Evolutionary conservation across 1,140 invertebrate species (phyloP), one percentile per base, ranked within the genome.

Genomic region (Myzus persicae): DNA sequence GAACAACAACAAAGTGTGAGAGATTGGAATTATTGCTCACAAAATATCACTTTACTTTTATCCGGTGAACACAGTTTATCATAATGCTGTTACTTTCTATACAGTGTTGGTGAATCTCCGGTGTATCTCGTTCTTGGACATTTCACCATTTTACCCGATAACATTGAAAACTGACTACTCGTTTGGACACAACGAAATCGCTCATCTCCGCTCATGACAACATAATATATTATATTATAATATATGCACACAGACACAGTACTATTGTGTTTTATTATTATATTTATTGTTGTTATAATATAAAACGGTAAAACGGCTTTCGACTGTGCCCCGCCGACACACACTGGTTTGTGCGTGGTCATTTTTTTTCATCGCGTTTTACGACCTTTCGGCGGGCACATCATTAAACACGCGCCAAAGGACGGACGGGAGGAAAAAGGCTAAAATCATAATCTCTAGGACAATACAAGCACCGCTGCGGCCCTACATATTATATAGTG

Each of bases 251-350:
- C 8, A 9, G 9, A 18, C 31, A 14, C 9, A 18, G 59, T 76
- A n/a, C n/a, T 76, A 76, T n/a, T n/a, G n/a, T 76, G 11, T 76
- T 76, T 76, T n/a, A 76, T 76, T 18, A 76, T 76, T 36, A 76
- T 76, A 76, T n/a, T n/a, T 76, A 76, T 76, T 76, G n/a, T 76
- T 59, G 46, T 48, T 48, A 48, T 48, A 59, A 67, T 67, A 76
- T 76, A 76, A 76, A 76, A 76, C 59, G 59, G 59, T 76, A 36
- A 76, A 76, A 76, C n/a, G 31, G 59, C 59, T 76, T n/a, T 76
- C 59, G 31, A 76, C 59, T 76, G 31, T 76, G 59, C n/a, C 31
- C n/a, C 31, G 59, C 59, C 59, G 59, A 76, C 59, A n/a, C 59
- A n/a, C 59, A n/a, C 54, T 31, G 31, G 26, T n/a, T 76, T 18